Evolutionary conservation across 2,113 vertebrate genomes (phyloP).

Genomic region (Fregetta grallaria): DNA sequence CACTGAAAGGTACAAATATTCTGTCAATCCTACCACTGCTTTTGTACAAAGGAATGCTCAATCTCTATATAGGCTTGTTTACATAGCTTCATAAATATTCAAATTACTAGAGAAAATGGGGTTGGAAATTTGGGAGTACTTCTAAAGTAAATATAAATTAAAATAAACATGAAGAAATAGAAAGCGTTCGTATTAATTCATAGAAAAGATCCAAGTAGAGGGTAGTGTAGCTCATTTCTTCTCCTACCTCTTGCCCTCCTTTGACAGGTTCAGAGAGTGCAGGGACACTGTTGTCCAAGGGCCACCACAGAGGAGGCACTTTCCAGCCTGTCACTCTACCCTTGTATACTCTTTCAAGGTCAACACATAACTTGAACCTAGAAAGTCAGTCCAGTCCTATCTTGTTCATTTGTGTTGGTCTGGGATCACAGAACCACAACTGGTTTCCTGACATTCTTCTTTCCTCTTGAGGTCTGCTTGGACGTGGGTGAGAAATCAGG

Average conservation of each 20-base stretch:
- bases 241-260: background rate
- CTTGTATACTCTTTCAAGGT: background rate
- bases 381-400: background rate
- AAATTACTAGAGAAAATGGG: background rate
- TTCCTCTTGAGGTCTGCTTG: background rate
- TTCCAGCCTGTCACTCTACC: background rate
- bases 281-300: background rate
- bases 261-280: background rate
- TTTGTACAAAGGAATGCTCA: background rate
- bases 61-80: background rate
- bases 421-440: background rate
- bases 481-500: background rate
- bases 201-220: background rate
- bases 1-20: slow-evolving; percentile 4
- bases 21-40: background rate
- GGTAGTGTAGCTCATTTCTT: background rate
- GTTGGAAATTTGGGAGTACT: background rate
- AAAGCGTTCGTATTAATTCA: background rate
- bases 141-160: slow-evolving; percentile 22
- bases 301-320: background rate
- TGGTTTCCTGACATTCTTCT: background rate
- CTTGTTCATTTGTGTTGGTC: background rate
- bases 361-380: background rate
- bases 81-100: slow-evolving; percentile 10
- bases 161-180: background rate